Evolutionary conservation across 2,797 vertebrate species (phyloP).

Genomic region (Hylomyscus alleni): DNA sequence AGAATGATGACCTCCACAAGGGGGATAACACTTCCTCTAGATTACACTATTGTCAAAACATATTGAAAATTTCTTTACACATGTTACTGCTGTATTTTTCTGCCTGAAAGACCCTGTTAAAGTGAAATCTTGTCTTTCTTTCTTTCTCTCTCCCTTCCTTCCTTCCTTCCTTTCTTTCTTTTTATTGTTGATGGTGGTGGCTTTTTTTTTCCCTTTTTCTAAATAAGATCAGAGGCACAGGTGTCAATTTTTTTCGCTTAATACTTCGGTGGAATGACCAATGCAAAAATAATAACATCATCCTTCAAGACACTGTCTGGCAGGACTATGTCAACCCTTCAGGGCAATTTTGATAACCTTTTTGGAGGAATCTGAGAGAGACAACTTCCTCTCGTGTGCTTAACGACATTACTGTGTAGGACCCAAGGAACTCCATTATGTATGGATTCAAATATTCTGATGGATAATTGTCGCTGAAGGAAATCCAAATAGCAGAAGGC

Average conservation of each 20-base stretch:
- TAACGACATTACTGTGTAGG: constrained; percentile 64
- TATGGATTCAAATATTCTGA: constrained; percentile 81
- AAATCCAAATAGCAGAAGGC: constrained; percentile 80
- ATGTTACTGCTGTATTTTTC: constrained; percentile 93
- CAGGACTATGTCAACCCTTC: constrained; percentile 83
- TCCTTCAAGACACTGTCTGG: constrained; percentile 80
- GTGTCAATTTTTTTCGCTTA: constrained; percentile 84
- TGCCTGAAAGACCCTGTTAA: constrained; percentile 91
- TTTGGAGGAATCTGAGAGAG: constrained; percentile 77
- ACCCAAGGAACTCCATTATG: constrained; percentile 75
- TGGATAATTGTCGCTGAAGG: constrained; percentile 76
- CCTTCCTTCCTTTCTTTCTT: background rate
- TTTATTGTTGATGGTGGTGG: background rate
- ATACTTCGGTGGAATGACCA: constrained; percentile 85
- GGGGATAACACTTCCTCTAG: constrained; percentile 95
- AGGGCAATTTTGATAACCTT: constrained; percentile 85
- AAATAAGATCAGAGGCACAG: constrained; percentile 89
- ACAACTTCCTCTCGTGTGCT: constrained; percentile 72
- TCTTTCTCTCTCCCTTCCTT: background rate
- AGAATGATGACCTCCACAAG: constrained; percentile 99
- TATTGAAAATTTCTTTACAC: constrained; percentile 95
- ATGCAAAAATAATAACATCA: constrained; percentile 86
- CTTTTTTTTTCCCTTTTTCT: constrained; percentile 83
- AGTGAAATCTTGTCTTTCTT: constrained; percentile 88
- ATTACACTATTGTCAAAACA: constrained; percentile 99